A percentile compares a stretch with the other conserved stretches of the same genome.
Conservation (phyloP, 2,888 invertebrate species). For the Eristalis pertinax region DNA sequence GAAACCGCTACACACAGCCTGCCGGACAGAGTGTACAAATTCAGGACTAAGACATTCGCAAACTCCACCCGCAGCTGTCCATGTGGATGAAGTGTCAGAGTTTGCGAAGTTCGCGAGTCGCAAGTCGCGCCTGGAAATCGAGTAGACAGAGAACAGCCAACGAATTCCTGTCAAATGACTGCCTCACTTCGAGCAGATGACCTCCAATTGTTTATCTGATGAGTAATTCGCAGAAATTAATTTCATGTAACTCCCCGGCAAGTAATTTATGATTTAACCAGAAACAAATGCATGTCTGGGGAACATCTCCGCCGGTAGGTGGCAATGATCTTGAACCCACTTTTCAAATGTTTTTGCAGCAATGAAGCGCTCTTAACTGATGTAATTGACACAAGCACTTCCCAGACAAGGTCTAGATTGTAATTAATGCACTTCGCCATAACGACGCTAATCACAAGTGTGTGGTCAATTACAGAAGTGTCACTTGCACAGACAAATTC, state of each 20-base stretch:
- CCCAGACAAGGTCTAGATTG: conserved; percentile 1
- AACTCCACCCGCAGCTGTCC: too few species aligned
- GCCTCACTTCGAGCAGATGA: too few species aligned
- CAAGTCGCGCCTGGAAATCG: too few species aligned
- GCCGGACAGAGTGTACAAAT: too few species aligned
- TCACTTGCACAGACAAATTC: not conserved
- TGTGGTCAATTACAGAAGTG: not conserved
- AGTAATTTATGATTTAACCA: not conserved
- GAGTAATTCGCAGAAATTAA: too few species aligned
- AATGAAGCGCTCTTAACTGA: not conserved
- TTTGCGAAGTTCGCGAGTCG: too few species aligned
- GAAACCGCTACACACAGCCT: too few species aligned
- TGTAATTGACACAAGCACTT: not conserved
- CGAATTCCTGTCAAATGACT: too few species aligned
- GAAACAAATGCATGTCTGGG: not conserved
- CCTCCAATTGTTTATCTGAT: too few species aligned
- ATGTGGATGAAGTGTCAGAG: too few species aligned
- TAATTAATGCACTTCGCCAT: conserved; percentile 28
- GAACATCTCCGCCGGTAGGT: not conserved
- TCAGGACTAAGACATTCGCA: too few species aligned
- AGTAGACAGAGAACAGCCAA: too few species aligned
- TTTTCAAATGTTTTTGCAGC: not conserved
- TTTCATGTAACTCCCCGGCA: not conserved
- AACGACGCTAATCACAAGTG: conserved; percentile 8
- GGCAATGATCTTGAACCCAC: not conserved